A percentile compares a stretch with the other conserved stretches of the same genome.
Conservation (phyloP, 2,113 vertebrate genomes). For the Pardalotus punctatus region DNA sequence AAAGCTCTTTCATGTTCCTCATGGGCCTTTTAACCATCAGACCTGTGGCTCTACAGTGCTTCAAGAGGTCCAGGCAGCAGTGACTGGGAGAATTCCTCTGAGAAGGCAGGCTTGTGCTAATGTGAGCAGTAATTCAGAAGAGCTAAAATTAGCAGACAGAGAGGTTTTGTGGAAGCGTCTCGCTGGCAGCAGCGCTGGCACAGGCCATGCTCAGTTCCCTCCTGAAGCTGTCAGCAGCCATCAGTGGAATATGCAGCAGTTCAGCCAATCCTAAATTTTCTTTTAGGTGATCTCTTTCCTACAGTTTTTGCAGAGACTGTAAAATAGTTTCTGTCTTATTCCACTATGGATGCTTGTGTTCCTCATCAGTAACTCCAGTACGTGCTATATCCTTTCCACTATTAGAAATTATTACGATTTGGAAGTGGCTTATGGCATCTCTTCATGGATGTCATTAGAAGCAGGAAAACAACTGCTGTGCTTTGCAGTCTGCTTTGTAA, state of each 20-base stretch:
- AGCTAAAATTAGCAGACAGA: conserved; percentile 42
- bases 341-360: conserved; percentile 11
- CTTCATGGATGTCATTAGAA: neutral
- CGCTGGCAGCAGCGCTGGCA: neutral
- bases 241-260: neutral
- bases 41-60: neutral
- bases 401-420: neutral
- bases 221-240: neutral
- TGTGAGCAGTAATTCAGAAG: neutral
- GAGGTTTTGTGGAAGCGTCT: neutral
- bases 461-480: neutral
- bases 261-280: conserved; percentile 17
- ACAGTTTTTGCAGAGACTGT: neutral
- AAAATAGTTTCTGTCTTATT: conserved; percentile 18
- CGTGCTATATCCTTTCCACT: neutral
- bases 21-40: neutral
- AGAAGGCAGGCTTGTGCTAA: neutral
- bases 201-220: neutral
- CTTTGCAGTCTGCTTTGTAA: neutral
- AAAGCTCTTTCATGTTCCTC: neutral
- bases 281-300: conserved; percentile 8
- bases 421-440: neutral
- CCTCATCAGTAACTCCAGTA: conserved; percentile 56
- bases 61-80: neutral
- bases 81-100: neutral